These are phyloP conservation scores for Eulithis testata DNA, from an alignment of 2,888 invertebrate species.

Conservation along the genomic window DNA sequence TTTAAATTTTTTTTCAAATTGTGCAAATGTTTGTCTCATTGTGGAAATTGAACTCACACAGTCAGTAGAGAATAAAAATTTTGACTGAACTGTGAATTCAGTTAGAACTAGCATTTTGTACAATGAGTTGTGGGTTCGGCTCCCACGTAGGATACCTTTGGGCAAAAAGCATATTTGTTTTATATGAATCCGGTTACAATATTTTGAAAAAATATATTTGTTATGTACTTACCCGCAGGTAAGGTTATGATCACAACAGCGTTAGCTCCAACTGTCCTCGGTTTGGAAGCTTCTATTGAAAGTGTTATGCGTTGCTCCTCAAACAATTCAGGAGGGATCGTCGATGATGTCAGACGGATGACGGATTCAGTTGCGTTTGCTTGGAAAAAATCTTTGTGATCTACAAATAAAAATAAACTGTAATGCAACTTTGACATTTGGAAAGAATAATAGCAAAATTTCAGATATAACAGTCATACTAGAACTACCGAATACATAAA, in stretches of 20 bases:
- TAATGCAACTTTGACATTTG: too few species aligned
- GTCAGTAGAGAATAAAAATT: too few species aligned
- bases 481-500: not conserved
- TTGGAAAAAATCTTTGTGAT: constrained; percentile 50
- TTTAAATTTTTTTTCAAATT: not conserved
- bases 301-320: constrained; percentile 52
- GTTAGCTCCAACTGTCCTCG: constrained; percentile 65
- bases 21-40: too few species aligned
- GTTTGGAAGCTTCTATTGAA: constrained; percentile 57
- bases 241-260: constrained; percentile 61
- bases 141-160: too few species aligned
- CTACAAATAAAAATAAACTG: constrained; percentile 42
- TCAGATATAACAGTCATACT: too few species aligned
- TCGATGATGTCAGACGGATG: constrained; percentile 45
- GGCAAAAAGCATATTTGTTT: too few species aligned
- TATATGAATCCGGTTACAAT: too few species aligned
- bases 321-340: constrained; percentile 57
- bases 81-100: too few species aligned
- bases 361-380: constrained; percentile 39
- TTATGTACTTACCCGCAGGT: constrained; percentile 57
- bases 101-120: not conserved
- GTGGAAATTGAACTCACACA: too few species aligned
- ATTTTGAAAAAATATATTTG: not conserved
- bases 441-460: too few species aligned
- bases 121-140: too few species aligned